Evolutionary conservation across 2,113 vertebrate species (phyloP).

Genomic region (Cyprinus carpio): DNA sequence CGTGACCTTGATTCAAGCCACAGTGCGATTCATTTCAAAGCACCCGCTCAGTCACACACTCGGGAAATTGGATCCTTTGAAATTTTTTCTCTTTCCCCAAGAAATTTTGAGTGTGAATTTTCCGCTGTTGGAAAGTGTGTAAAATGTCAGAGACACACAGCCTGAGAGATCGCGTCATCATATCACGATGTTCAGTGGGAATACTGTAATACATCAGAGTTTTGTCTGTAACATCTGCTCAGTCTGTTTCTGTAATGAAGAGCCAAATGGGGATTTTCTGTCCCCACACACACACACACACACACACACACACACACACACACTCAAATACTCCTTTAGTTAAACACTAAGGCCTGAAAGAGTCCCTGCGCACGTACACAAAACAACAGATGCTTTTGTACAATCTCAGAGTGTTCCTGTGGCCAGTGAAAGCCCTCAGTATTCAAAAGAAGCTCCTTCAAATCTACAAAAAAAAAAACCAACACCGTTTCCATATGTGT

Average conservation of each 20-base stretch:
- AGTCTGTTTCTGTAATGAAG: neutral
- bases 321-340: neutral
- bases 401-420: neutral
- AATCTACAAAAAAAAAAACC: no score
- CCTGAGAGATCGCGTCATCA: neutral
- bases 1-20: neutral
- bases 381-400: neutral
- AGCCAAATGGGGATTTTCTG: neutral
- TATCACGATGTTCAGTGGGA: neutral
- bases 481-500: no score
- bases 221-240: neutral
- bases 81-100: neutral
- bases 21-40: neutral
- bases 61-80: constrained; percentile 9
- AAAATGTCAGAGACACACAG: neutral
- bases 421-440: no score
- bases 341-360: neutral
- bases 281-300: neutral
- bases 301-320: neutral
- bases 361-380: neutral
- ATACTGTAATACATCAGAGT: neutral
- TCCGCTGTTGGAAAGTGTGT: constrained; percentile 3
- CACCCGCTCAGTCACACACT: neutral
- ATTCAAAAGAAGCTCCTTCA: no score
- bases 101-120: neutral